Conservation (phyloP, 2,888 invertebrate genomes). For the Drosophila antonietae region DNA sequence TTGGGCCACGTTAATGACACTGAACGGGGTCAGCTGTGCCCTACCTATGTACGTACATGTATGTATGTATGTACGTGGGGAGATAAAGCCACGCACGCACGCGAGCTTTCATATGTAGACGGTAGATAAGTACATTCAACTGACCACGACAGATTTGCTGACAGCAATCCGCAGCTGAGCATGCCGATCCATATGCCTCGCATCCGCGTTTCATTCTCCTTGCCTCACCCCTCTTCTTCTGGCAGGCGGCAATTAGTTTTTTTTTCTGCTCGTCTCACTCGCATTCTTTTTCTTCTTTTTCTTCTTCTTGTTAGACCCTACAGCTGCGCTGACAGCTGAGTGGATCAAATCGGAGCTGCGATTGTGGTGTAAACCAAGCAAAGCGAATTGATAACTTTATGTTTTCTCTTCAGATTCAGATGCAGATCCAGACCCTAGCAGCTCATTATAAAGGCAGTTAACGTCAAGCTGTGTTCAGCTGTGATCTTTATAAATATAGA, state of each 20-base stretch:
- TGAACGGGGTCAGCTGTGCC: slow-evolving; percentile 72
- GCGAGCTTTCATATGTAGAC: slow-evolving; percentile 8
- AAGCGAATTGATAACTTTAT: slow-evolving; percentile 46
- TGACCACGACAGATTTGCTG: slow-evolving; percentile 64
- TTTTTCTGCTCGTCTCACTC: slow-evolving; percentile 12
- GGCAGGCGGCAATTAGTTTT: slow-evolving; percentile 51
- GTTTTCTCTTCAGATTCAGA: not conserved
- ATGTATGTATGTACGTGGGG: not conserved
- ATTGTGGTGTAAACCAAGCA: slow-evolving; percentile 32
- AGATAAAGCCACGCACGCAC: slow-evolving; percentile 23
- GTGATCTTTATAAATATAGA: not conserved
- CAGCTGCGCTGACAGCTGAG: slow-evolving; percentile 3
- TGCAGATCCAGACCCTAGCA: not conserved
- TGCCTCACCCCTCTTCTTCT: slow-evolving; percentile 9
- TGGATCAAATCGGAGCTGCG: slow-evolving; percentile 8
- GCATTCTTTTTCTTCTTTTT: not conserved
- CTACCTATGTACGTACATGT: not conserved
- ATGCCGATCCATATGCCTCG: slow-evolving; percentile 13
- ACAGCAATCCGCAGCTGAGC: slow-evolving; percentile 60
- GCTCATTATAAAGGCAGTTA: slow-evolving; percentile 16
- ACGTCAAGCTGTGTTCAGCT: not conserved
- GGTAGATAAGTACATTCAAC: slow-evolving; percentile 51
- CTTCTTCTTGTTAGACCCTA: slow-evolving; percentile 21
- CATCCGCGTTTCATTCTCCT: slow-evolving; percentile 57
- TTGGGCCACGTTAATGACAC: slow-evolving; percentile 79